Conservation (phyloP, 2,113 vertebrate genomes). For the Psilopogon haemacephalus region DNA sequence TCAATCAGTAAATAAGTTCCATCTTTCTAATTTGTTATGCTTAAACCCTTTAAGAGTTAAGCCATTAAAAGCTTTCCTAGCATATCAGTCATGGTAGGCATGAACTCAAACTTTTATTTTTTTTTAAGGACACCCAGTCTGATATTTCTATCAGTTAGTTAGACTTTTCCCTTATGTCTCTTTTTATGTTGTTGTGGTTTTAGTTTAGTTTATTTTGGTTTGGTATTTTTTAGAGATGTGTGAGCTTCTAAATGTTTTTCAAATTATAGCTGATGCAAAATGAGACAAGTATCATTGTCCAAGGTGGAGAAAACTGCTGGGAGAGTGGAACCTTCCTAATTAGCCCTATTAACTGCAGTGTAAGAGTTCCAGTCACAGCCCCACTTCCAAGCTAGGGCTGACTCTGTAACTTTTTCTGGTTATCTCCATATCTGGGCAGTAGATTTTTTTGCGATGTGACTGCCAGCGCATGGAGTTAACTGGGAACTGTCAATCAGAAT, state of each 20-base stretch:
- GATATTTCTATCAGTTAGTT: not conserved
- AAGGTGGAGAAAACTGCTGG: not conserved
- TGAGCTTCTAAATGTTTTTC: not conserved
- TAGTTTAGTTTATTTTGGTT: not conserved
- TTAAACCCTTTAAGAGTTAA: slow-evolving; percentile 19
- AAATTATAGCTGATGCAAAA: not conserved
- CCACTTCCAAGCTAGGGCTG: not conserved
- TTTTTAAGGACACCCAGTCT: not conserved
- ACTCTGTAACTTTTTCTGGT: not conserved
- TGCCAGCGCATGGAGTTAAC: not conserved
- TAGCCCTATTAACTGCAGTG: not conserved
- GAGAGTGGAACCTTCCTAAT: not conserved
- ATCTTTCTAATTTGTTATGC: slow-evolving; percentile 53
- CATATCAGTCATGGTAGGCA: not conserved
- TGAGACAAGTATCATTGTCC: not conserved
- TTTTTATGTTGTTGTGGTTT: not conserved
- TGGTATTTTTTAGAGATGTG: not conserved
- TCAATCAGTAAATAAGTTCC: slow-evolving; percentile 60
- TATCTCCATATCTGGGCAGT: not conserved
- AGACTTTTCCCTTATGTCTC: not conserved
- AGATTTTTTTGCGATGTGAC: not conserved
- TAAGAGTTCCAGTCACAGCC: not conserved
- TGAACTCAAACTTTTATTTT: not conserved
- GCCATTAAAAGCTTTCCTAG: slow-evolving; percentile 24
- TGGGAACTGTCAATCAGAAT: not conserved